Evolutionary conservation across 1,140 invertebrate genomes (phyloP), one percentile per base, ranked within the genome.

Genomic region (Drosophila leontia): DNA sequence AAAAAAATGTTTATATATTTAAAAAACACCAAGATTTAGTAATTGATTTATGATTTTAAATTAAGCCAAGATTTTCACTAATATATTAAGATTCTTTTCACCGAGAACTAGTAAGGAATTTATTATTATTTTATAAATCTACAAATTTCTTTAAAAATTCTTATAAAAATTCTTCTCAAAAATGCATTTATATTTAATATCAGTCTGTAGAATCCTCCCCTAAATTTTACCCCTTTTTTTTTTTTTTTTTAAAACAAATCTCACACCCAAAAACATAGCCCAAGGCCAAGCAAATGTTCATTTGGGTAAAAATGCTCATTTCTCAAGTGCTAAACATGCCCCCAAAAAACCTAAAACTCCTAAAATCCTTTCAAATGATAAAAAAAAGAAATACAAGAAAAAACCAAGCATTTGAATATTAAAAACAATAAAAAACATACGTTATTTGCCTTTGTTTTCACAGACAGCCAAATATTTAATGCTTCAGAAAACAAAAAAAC

Each of bases 361-460:
- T 51, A 39, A 44, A 42, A 71, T 69, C 44, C 53, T 39, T 42
- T 35, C 41, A 47, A 58, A 48, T 35, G 44, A 23, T 23, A 59
- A n/a, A 37, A 44, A 37, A 57, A 57, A n/a, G n/a, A n/a, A 47
- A 47, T 50, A 44, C 19, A 42, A 44, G 29, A 12, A 37, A 45
- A 55, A 51, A 32, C 15, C 17, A 34, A 61, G 48, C 82, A 79
- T 45, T 78, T 84, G 83, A 68, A 88, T 87, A 87, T 88, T 80
- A 83, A 87, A 88, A 87, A 87, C 84, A 83, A 88, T 87, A 62
- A 59, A 87, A 83, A 87, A 88, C 83, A 86, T 80, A 88, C 80
- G 83, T 67, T 83, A 75, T 82, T 82, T 82, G 80, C 75, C 56
- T 82, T 82, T 77, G 59, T 82, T 75, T 72, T 71, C 57, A 58